Evolutionary conservation across 1,140 invertebrate genomes (phyloP).

Genomic region (Diorhabda elongata): DNA sequence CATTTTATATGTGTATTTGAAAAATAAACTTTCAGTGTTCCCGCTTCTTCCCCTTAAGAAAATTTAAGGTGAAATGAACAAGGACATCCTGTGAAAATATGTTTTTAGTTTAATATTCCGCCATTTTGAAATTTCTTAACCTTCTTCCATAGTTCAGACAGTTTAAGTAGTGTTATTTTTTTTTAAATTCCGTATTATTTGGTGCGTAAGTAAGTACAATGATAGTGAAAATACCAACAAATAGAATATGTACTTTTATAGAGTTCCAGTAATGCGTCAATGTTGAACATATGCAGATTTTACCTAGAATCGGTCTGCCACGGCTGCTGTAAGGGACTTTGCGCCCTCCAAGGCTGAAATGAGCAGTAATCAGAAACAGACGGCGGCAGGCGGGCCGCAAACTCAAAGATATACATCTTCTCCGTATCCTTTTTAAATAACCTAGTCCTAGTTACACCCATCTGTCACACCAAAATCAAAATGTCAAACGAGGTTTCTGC

Average conservation of each 20-base stretch:
- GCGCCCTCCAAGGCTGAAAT: slow-evolving; percentile 38
- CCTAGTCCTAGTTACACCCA: slow-evolving; percentile 37
- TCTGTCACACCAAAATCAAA: slow-evolving; percentile 38
- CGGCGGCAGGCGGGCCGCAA: slow-evolving; percentile 41
- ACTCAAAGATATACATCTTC: slow-evolving; percentile 34
- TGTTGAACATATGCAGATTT: slow-evolving; percentile 43
- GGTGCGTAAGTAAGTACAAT: slow-evolving; percentile 22
- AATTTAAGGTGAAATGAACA: slow-evolving; percentile 14
- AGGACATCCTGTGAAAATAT: slow-evolving; percentile 31
- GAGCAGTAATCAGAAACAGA: slow-evolving; percentile 46
- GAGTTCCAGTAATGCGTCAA: slow-evolving; percentile 36
- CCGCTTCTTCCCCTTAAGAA: slow-evolving; percentile 9
- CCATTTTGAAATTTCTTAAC: slow-evolving; percentile 49
- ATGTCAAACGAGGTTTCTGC: slow-evolving; percentile 19
- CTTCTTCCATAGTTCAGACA: slow-evolving; percentile 37
- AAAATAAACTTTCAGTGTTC: slow-evolving; percentile 15
- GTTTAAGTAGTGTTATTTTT: slow-evolving; percentile 13
- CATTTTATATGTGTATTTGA: slow-evolving; percentile 32
- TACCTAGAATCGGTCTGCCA: slow-evolving; percentile 36
- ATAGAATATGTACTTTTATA: slow-evolving; percentile 23
- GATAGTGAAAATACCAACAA: slow-evolving; percentile 25
- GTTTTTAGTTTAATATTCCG: slow-evolving; percentile 47
- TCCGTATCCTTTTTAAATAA: slow-evolving; percentile 43
- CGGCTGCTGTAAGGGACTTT: slow-evolving; percentile 41
- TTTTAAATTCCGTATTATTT: slow-evolving; percentile 27